These are phyloP conservation scores for Nanorana parkeri DNA, from an alignment of 2,113 vertebrate species.

Conservation along the genomic window DNA sequence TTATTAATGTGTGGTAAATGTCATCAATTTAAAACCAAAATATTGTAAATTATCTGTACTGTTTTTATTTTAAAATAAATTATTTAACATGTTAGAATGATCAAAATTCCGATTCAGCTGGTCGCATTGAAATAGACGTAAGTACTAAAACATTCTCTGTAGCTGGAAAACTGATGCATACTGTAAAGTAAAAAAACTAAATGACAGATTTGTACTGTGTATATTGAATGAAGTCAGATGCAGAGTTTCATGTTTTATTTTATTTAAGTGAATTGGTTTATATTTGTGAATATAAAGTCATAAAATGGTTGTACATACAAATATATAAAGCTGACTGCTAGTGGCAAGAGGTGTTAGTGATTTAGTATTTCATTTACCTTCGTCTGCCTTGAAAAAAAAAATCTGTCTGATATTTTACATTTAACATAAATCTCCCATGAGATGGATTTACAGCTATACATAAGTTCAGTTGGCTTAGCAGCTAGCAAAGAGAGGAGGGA, in stretches of 20 bases:
- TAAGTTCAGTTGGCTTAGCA: neutral
- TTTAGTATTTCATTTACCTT: conserved; percentile 52
- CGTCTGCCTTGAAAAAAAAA: conserved; percentile 44
- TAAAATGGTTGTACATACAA: conserved; percentile 26
- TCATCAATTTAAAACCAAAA: too few relatives aligned
- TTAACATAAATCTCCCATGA: conserved; percentile 37
- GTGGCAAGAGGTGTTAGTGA: conserved; percentile 33
- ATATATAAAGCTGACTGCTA: conserved; percentile 26
- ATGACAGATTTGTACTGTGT: neutral
- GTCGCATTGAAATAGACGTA: conserved; percentile 9
- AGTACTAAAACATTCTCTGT: neutral
- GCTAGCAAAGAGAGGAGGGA: neutral
- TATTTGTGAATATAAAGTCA: conserved; percentile 27
- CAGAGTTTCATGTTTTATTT: neutral
- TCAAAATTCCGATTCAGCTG: conserved; percentile 19
- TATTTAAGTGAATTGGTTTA: conserved; percentile 38
- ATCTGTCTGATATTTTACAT: conserved; percentile 38
- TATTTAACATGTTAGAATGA: neutral
- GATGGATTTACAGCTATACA: conserved; percentile 23
- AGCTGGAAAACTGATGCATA: conserved; percentile 16
- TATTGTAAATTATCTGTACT: too few relatives aligned
- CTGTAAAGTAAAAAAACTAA: neutral
- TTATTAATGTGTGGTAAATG: too few relatives aligned
- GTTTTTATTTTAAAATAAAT: too few relatives aligned
- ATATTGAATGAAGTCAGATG: conserved; percentile 7